Conservation (phyloP, 1,140 invertebrate species). For the Calosoma granatense region DNA sequence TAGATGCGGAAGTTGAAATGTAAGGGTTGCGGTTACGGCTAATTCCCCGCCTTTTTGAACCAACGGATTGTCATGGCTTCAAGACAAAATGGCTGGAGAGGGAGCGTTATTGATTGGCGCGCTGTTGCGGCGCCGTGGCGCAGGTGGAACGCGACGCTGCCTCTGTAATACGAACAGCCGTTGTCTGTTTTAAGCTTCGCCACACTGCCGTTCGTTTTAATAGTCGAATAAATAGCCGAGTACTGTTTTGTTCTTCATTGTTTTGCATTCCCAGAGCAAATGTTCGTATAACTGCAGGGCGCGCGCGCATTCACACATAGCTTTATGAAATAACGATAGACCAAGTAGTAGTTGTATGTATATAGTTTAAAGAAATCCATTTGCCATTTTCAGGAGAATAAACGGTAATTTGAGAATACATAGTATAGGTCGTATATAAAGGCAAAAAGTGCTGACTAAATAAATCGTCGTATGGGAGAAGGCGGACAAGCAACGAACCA, state of each 20-base stretch:
- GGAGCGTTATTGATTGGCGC: slow-evolving; percentile 34
- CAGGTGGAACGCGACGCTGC: slow-evolving; percentile 15
- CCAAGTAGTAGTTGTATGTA: too few relatives aligned
- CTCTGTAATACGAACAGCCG: background rate
- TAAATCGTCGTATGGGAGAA: slow-evolving; percentile 11
- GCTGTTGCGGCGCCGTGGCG: slow-evolving; percentile 28
- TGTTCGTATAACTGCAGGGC: too few relatives aligned
- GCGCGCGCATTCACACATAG: too few relatives aligned
- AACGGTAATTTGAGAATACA: background rate
- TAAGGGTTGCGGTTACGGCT: slow-evolving; percentile 12
- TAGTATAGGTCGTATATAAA: background rate
- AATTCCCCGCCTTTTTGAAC: slow-evolving; percentile 13
- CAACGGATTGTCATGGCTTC: slow-evolving; percentile 20
- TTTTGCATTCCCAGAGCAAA: too few relatives aligned
- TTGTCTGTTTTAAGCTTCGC: background rate
- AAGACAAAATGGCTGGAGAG: slow-evolving; percentile 36
- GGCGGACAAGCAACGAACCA: slow-evolving; percentile 19
- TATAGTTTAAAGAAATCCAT: too few relatives aligned
- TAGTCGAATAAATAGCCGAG: slow-evolving; percentile 9
- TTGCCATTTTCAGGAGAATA: too few relatives aligned
- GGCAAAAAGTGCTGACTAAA: slow-evolving; percentile 3
- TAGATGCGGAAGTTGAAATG: background rate
- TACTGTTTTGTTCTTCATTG: background rate
- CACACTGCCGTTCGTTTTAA: background rate
- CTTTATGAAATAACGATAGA: too few relatives aligned